A percentile compares a stretch with the other conserved stretches of the same genome.
phyloP scores from a whole-genome alignment of 2,888 invertebrate species.

The Euspilapteryx auroguttella region DNA sequence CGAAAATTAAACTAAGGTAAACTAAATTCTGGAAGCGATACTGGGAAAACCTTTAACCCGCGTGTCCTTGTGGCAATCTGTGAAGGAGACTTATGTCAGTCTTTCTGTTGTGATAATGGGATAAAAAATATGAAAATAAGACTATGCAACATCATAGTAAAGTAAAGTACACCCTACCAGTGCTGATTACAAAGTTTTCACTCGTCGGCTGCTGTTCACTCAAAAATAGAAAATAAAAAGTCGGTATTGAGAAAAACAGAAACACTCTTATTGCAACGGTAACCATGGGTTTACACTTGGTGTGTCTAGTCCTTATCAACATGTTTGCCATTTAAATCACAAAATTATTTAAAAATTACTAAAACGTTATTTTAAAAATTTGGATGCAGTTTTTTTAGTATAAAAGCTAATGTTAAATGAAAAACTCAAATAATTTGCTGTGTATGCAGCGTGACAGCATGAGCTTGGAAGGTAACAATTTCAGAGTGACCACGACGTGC shows the following conservation, averaged over 20 bases:
- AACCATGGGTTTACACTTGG: conserved; percentile 21
- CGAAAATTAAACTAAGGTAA: no score
- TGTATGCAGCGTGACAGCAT: conserved; percentile 31
- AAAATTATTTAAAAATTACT: conserved; percentile 12
- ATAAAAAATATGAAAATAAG: no score
- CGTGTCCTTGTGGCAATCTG: no score
- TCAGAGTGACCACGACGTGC: no score
- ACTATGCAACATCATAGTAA: no score
- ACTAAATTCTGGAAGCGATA: no score
- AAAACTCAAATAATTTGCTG: conserved; percentile 38
- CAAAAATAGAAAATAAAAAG: conserved; percentile 20
- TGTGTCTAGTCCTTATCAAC: conserved; percentile 43
- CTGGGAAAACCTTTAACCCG: no score
- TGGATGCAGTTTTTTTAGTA: background rate
- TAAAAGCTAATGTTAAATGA: conserved; percentile 32
- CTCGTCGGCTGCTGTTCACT: no score
- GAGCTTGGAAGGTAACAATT: conserved; percentile 16
- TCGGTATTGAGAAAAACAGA: conserved; percentile 30
- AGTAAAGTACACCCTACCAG: no score
- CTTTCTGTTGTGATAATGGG: no score
- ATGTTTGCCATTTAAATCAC: conserved; percentile 34
- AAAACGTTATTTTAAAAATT: conserved; percentile 7
- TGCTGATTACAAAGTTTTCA: no score
- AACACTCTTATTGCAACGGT: conserved; percentile 27
- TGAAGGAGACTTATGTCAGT: no score